Evolutionary conservation across 2,113 vertebrate species (phyloP).

Genomic region (Orientallactaga bullata): DNA sequence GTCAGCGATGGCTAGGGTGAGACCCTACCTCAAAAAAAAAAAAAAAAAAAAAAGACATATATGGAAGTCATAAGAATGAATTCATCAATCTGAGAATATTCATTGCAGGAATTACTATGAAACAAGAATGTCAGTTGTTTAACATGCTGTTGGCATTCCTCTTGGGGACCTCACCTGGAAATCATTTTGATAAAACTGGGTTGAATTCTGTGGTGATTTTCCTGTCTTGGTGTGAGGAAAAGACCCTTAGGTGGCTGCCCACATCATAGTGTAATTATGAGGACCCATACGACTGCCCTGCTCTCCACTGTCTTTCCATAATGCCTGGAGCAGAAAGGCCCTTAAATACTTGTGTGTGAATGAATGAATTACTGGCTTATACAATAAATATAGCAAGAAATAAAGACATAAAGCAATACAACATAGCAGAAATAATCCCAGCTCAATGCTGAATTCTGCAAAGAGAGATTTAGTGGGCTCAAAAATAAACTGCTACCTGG

Average conservation of each 20-base stretch:
- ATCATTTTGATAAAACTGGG: background rate
- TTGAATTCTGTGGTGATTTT: background rate
- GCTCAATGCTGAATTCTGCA: slow-evolving; percentile 8
- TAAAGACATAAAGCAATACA: background rate
- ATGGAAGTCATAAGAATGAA: background rate
- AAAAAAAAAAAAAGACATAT: too few species aligned
- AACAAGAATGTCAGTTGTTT: background rate
- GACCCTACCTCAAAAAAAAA: too few species aligned
- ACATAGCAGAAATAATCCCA: background rate
- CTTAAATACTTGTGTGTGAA: background rate
- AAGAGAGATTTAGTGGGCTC: background rate
- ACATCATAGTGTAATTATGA: background rate
- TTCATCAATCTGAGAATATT: background rate
- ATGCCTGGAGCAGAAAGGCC: background rate
- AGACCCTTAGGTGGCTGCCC: background rate
- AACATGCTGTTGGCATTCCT: background rate
- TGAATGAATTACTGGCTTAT: background rate
- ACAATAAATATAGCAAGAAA: background rate
- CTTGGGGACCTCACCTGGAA: background rate
- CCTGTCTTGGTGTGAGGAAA: background rate
- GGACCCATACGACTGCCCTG: background rate
- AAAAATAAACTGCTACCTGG: background rate
- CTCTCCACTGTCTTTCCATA: background rate
- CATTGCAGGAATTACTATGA: background rate
- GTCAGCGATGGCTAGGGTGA: too few species aligned